Conservation (phyloP, 2,888 invertebrate genomes). For the Rotaria magnacalcarata region DNA sequence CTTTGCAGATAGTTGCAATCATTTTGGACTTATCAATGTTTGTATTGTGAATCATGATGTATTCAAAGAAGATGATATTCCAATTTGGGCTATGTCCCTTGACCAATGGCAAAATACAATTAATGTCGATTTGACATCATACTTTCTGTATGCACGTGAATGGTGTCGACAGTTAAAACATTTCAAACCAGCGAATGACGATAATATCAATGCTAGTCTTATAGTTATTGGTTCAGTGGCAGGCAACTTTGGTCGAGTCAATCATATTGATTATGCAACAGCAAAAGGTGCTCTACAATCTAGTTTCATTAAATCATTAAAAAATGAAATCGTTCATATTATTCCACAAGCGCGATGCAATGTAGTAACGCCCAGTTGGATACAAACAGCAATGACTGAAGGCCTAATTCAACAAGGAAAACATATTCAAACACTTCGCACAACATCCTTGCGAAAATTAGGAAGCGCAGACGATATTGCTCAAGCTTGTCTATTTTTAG, state of each 20-base stretch:
- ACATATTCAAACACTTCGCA: background rate
- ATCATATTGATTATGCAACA: conserved; percentile 10
- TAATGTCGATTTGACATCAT: background rate
- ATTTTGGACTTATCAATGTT: background rate
- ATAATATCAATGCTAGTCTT: background rate
- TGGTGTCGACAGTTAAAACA: background rate
- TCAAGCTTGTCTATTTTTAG: background rate
- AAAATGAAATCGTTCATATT: background rate
- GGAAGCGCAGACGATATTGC: background rate
- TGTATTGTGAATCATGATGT: background rate
- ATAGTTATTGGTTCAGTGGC: background rate
- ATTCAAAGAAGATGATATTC: background rate
- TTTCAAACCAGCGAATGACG: background rate
- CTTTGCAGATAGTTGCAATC: background rate
- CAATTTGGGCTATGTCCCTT: background rate
- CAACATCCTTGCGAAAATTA: background rate
- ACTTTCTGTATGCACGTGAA: background rate
- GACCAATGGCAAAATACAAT: background rate
- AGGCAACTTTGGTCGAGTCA: background rate
- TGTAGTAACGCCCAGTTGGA: background rate
- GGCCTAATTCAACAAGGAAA: background rate
- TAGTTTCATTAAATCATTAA: background rate
- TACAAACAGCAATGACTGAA: background rate
- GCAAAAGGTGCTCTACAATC: background rate
- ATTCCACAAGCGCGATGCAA: background rate